Base-by-base conservation (phyloP, 2,797 vertebrate genomes). In the Geotrypetes seraphini region DNA sequence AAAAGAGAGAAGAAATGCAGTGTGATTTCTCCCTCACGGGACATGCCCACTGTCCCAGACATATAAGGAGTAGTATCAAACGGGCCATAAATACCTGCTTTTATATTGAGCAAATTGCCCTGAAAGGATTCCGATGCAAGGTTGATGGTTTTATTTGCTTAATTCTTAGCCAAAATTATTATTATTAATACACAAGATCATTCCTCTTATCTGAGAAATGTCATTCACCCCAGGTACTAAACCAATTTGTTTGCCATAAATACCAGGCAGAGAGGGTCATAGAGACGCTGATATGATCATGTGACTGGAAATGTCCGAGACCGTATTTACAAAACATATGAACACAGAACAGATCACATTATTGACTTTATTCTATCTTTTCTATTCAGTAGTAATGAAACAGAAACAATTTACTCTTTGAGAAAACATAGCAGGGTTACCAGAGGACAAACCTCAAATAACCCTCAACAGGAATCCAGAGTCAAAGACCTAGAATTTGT, bases 271-370 rank as follows among this genome's bases (percentile, higher is more conserved):
- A n/a, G 25, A 8, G 12, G 21, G 5, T 19, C 39, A 5, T 13
- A 31, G 43, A 36, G 41, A 31, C 46, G 22, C 25, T 31, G n/a
- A n/a, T n/a, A n/a, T n/a, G n/a, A n/a, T n/a, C n/a, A n/a, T n/a
- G n/a, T n/a, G n/a, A n/a, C n/a, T n/a, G n/a, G n/a, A n/a, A n/a
- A n/a, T n/a, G n/a, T n/a, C n/a, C n/a, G n/a, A n/a, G n/a, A n/a
- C n/a, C 48, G 50, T 62, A 19, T 36, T 50, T 36, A 29, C 9
- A 2, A 15, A 16, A 22, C 8, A 4, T 57, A 44, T 63, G 57
- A 9, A 13, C 9, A 25, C 2, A 2, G 16, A n/a, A 20, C 26
- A 23, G 27, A 15, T 1, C 4, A 20, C 16, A 7, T 17, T 20
- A 15, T 16, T 4, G 12, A 42, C 31, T 43, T 46, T 12, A 25